These are phyloP conservation scores for Luperina nickerlii DNA, from an alignment of 2,888 invertebrate genomes.

Conservation along the genomic window DNA sequence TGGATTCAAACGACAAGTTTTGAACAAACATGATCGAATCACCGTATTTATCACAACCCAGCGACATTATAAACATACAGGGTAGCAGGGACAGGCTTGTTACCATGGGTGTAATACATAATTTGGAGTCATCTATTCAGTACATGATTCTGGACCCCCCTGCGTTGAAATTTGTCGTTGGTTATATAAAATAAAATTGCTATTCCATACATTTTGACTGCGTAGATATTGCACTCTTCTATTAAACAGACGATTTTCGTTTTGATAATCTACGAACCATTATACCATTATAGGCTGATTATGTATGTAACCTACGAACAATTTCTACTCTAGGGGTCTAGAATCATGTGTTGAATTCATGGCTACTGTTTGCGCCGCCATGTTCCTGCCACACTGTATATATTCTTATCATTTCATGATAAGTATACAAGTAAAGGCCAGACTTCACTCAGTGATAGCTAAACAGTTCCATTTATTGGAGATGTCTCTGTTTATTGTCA, in stretches of 20 bases:
- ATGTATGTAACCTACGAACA: background rate
- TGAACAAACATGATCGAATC: background rate
- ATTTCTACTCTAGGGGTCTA: background rate
- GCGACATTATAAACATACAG: slow-evolving; percentile 5
- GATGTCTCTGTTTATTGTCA: slow-evolving; percentile 21
- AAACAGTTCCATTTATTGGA: slow-evolving; percentile 17
- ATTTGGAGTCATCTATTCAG: no score
- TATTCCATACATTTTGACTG: no score
- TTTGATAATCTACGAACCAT: background rate
- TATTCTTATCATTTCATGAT: slow-evolving; percentile 35
- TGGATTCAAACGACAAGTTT: background rate
- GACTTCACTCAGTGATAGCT: slow-evolving; percentile 23
- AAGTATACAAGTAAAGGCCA: slow-evolving; percentile 11
- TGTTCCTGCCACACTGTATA: background rate
- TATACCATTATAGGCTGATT: no score
- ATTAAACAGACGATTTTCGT: no score
- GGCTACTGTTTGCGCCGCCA: background rate
- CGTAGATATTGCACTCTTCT: no score
- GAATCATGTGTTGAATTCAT: background rate
- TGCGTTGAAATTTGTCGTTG: no score
- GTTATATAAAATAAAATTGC: no score
- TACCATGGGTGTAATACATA: no score
- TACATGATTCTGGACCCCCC: no score
- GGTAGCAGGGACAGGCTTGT: no score
- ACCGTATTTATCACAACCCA: slow-evolving; percentile 18